Evolutionary conservation across 64 coral and sea anemone species (phyloP).

Genomic region (Montipora sp.): DNA sequence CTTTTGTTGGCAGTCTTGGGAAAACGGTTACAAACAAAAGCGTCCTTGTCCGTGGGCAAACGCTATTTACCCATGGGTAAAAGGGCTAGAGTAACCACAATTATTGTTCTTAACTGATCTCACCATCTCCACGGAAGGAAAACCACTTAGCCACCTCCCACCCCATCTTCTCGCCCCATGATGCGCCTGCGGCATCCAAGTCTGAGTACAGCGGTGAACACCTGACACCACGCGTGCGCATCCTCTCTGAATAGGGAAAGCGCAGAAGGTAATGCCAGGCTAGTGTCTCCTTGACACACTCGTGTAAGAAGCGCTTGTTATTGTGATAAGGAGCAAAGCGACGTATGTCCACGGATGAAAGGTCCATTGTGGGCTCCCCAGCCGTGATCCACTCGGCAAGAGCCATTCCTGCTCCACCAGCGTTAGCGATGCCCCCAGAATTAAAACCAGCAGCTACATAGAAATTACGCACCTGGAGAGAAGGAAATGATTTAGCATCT

Average conservation of each 20-base stretch:
- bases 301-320: constrained; percentile 85
- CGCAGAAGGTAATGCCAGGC: constrained; percentile 79
- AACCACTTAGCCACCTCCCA: constrained; percentile 96
- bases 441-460: constrained; percentile 89
- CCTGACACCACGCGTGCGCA: constrained; percentile 61
- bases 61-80: no score
- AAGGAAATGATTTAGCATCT: background rate
- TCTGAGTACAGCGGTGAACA: constrained; percentile 83
- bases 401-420: constrained; percentile 83
- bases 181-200: constrained; percentile 71
- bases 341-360: constrained; percentile 85
- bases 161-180: constrained; percentile 91
- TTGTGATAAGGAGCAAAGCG: constrained; percentile 81
- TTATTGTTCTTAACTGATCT: no score
- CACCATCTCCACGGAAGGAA: constrained; percentile 50
- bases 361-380: constrained; percentile 85
- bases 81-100: background rate
- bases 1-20: no score
- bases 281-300: constrained; percentile 70
- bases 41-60: no score
- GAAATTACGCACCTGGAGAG: constrained; percentile 78
- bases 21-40: no score
- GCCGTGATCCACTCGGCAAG: constrained; percentile 92
- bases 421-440: constrained; percentile 84
- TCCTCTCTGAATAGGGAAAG: constrained; percentile 77